phyloP scores from a whole-genome alignment of 2,113 vertebrate species.

The Gavia stellata region DNA sequence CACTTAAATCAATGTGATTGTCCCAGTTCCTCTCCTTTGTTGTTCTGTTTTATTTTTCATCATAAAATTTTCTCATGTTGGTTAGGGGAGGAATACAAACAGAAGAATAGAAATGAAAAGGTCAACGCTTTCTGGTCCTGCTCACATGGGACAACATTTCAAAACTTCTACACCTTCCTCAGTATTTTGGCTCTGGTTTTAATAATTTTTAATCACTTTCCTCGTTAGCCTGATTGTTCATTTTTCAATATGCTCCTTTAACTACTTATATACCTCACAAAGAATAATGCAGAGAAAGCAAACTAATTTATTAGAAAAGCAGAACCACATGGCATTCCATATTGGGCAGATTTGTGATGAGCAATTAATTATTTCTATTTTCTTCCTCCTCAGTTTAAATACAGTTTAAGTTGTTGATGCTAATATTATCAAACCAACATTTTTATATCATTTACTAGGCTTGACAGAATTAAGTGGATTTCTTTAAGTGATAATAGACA shows the following conservation, averaged over 20 bases:
- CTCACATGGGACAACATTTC: neutral
- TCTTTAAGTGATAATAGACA: slow-evolving; percentile 59
- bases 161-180: neutral
- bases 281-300: slow-evolving; percentile 9
- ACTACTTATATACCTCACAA: slow-evolving; percentile 35
- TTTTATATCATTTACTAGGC: slow-evolving; percentile 48
- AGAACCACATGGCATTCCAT: slow-evolving; percentile 61
- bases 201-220: slow-evolving; percentile 43
- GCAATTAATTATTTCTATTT: slow-evolving; percentile 70
- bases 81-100: neutral
- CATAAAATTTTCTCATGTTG: neutral
- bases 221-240: neutral
- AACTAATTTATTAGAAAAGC: slow-evolving; percentile 57
- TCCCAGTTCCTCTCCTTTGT: neutral
- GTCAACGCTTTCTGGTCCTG: neutral
- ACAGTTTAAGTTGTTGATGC: slow-evolving; percentile 57
- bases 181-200: slow-evolving; percentile 2
- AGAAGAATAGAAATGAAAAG: neutral
- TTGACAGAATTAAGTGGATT: slow-evolving; percentile 55
- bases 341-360: slow-evolving; percentile 66
- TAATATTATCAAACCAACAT: slow-evolving; percentile 37
- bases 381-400: slow-evolving; percentile 56
- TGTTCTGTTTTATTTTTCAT: neutral
- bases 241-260: slow-evolving; percentile 45
- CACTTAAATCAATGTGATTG: neutral